Evolutionary conservation across 2,888 invertebrate genomes (phyloP).

Genomic region (Lissonota sp.): DNA sequence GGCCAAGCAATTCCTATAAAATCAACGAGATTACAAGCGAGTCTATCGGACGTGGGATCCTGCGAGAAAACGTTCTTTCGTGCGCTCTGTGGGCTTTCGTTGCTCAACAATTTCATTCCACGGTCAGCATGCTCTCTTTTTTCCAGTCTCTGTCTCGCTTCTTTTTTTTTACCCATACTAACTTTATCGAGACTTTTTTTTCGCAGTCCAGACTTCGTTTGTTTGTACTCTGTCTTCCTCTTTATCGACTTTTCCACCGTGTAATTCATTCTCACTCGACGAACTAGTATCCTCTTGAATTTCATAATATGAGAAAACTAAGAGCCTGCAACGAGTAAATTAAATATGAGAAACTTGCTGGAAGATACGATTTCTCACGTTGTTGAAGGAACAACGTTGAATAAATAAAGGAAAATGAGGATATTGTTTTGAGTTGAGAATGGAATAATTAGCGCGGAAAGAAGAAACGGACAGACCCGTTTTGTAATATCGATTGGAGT

Average conservation of each 20-base stretch:
- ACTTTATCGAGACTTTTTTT: slow-evolving; percentile 11
- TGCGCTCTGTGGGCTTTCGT: slow-evolving; percentile 14
- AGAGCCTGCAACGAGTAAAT: too few relatives aligned
- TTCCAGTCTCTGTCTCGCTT: neutral
- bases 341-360: too few relatives aligned
- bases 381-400: too few relatives aligned
- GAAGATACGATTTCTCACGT: too few relatives aligned
- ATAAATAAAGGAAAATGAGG: too few relatives aligned
- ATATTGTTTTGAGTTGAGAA: too few relatives aligned
- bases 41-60: slow-evolving; percentile 38
- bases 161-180: neutral
- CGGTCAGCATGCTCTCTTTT: slow-evolving; percentile 10
- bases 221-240: neutral
- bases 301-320: slow-evolving; percentile 7
- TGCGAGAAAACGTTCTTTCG: slow-evolving; percentile 8
- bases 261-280: neutral
- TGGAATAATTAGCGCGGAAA: too few relatives aligned
- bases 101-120: slow-evolving; percentile 43
- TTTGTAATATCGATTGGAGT: too few relatives aligned
- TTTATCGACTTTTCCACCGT: slow-evolving; percentile 1
- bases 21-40: slow-evolving; percentile 54
- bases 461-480: too few relatives aligned
- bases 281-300: neutral
- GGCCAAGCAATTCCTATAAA: slow-evolving; percentile 48
- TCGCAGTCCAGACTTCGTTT: neutral